These are phyloP conservation scores for Drosophila longiperda DNA, from an alignment of 2,888 invertebrate species.

Conservation along the genomic window DNA sequence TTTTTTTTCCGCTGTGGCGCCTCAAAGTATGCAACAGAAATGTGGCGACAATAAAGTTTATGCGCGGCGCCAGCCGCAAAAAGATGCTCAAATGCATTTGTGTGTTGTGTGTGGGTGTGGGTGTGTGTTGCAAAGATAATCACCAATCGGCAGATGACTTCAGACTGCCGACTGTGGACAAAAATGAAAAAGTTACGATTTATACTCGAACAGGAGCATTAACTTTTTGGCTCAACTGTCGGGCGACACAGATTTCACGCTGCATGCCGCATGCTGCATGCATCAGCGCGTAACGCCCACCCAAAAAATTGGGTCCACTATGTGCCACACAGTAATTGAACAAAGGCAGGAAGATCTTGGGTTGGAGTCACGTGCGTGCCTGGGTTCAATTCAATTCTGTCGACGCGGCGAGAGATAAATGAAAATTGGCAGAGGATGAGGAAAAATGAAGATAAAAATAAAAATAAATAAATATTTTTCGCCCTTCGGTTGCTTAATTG, in stretches of 20 bases:
- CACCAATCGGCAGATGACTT: slow-evolving; percentile 16
- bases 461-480: slow-evolving; percentile 44
- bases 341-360: slow-evolving; percentile 13
- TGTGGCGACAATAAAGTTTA: slow-evolving; percentile 82
- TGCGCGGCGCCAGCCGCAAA: slow-evolving; percentile 63
- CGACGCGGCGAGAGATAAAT: slow-evolving; percentile 37
- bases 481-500: slow-evolving; percentile 70
- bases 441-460: slow-evolving; percentile 19
- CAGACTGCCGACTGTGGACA: not conserved
- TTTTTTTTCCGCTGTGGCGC: slow-evolving; percentile 60
- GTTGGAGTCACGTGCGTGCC: slow-evolving; percentile 65
- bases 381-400: slow-evolving; percentile 57
- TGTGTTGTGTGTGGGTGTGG: not conserved
- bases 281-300: slow-evolving; percentile 45
- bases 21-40: slow-evolving; percentile 77
- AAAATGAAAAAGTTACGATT: slow-evolving; percentile 26
- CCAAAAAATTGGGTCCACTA: slow-evolving; percentile 3
- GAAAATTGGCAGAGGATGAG: slow-evolving; percentile 16
- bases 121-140: slow-evolving; percentile 15
- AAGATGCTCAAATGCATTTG: slow-evolving; percentile 23
- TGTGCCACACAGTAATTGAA: slow-evolving; percentile 4
- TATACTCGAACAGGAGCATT: slow-evolving; percentile 27
- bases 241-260: slow-evolving; percentile 54
- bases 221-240: slow-evolving; percentile 23
- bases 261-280: slow-evolving; percentile 20